Percentiles rank a stretch among this genome's conserved stretches.
phyloP scores from a whole-genome alignment of 1,140 invertebrate genomes.

The Brachionus manjavacas region DNA sequence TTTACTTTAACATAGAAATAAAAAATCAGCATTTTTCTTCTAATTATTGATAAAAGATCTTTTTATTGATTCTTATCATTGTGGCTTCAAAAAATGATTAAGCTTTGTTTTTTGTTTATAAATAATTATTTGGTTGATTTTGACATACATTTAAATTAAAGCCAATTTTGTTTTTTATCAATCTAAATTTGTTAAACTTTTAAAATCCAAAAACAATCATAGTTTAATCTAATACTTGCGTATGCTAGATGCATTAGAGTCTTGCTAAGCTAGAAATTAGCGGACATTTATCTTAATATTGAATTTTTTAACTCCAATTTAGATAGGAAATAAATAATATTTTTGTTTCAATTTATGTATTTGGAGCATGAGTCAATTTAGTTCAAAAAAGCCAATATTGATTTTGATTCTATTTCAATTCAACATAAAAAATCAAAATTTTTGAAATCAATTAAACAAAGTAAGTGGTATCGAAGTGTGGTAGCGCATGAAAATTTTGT shows the following conservation, averaged over 20 bases:
- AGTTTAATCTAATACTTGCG: neutral
- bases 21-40: neutral
- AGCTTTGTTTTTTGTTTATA: neutral
- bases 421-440: neutral
- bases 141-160: neutral
- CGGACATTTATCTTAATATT: neutral
- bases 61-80: neutral
- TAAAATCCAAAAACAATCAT: neutral
- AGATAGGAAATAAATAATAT: neutral
- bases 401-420: neutral
- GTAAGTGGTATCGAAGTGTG: neutral
- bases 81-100: neutral
- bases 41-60: neutral
- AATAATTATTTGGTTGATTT: neutral
- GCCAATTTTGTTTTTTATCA: neutral
- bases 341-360: neutral
- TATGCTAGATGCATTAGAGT: too few relatives aligned
- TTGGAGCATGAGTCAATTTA: neutral
- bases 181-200: neutral
- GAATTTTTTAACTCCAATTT: neutral
- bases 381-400: neutral
- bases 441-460: neutral
- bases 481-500: neutral
- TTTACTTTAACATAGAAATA: neutral
- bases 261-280: neutral